These are phyloP conservation scores for Rotaria macrura DNA, from an alignment of 2,888 invertebrate genomes.

Conservation along the genomic window DNA sequence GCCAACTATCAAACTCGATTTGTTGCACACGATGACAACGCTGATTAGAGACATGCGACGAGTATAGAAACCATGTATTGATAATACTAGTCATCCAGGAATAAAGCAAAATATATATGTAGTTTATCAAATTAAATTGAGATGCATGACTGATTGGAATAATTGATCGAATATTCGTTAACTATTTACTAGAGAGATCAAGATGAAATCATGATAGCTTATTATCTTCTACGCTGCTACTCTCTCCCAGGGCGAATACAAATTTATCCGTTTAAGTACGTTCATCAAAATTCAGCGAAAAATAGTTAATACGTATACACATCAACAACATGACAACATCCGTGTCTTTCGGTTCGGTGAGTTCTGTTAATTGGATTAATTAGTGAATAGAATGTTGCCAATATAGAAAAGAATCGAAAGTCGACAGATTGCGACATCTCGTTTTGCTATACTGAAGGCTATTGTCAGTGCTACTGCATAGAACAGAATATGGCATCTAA, in stretches of 20 bases:
- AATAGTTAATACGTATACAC: too few species aligned
- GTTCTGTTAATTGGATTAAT: too few species aligned
- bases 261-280: not conserved
- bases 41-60: not conserved
- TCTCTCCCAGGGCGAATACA: not conserved
- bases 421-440: not conserved
- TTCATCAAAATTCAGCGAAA: too few species aligned
- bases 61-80: not conserved
- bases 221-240: not conserved
- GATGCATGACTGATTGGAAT: not conserved
- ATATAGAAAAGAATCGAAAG: not conserved
- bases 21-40: not conserved
- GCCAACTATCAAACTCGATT: slow-evolving; percentile 8
- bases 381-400: too few species aligned
- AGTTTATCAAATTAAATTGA: not conserved
- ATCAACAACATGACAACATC: too few species aligned
- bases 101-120: not conserved
- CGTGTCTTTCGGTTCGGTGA: too few species aligned
- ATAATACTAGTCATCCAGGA: not conserved
- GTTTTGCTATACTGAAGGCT: not conserved
- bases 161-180: not conserved
- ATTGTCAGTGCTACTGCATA: not conserved
- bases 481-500: not conserved
- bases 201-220: too few species aligned
- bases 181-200: too few species aligned